Conservation (phyloP, 2,797 vertebrate species). For the Siniperca obscura region DNA sequence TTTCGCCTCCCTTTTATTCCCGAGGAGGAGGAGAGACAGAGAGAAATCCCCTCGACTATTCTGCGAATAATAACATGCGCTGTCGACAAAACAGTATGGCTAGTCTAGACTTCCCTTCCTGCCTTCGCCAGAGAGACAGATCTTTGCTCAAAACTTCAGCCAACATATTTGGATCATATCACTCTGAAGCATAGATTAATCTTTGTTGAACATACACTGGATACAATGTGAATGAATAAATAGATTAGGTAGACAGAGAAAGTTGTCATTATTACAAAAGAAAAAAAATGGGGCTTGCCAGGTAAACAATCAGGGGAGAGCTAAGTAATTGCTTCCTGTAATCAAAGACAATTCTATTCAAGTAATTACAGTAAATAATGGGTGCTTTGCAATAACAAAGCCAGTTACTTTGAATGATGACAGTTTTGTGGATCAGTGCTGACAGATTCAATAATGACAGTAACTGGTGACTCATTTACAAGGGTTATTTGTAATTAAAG, state of each 20-base stretch:
- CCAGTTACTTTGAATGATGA: conserved; percentile 66
- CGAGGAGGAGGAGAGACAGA: conserved; percentile 56
- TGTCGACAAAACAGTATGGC: conserved; percentile 76
- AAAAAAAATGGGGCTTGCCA: conserved; percentile 35
- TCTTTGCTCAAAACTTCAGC: conserved; percentile 51
- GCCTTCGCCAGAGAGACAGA: conserved; percentile 60
- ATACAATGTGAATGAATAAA: conserved; percentile 19
- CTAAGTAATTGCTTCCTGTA: conserved; percentile 78
- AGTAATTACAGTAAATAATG: conserved; percentile 79
- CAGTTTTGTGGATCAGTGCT: conserved; percentile 67
- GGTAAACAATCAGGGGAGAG: conserved; percentile 70
- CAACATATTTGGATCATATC: conserved; percentile 29
- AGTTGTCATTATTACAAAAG: conserved; percentile 45
- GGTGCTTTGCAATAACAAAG: conserved; percentile 67
- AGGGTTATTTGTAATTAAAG: conserved; percentile 75
- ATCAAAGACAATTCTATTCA: conserved; percentile 76
- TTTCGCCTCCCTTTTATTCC: conserved; percentile 64
- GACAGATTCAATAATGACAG: conserved; percentile 78
- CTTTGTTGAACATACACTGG: conserved; percentile 12
- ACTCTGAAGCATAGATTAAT: conserved; percentile 3
- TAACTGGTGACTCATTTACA: conserved; percentile 74
- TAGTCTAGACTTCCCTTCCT: conserved; percentile 78
- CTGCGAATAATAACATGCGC: conserved; percentile 75
- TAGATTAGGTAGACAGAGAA: conserved; percentile 37
- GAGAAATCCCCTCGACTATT: conserved; percentile 71